Conservation (phyloP, 1,140 invertebrate genomes). For the Anastatus disparis region DNA sequence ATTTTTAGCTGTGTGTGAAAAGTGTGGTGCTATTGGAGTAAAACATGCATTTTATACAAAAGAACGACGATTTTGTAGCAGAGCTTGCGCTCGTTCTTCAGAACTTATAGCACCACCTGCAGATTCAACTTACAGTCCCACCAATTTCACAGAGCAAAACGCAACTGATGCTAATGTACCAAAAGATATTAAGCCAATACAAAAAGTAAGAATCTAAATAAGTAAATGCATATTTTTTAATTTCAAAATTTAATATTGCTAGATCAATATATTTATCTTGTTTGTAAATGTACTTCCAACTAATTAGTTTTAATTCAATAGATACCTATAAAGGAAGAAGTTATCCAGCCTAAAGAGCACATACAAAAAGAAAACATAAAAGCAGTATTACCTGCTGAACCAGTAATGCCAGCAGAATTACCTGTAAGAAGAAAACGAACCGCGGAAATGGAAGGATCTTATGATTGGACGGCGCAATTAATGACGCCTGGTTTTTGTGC, state of each 20-base stretch:
- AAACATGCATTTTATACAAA: constrained; percentile 91
- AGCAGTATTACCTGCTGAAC: constrained; percentile 45
- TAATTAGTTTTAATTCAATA: too few relatives aligned
- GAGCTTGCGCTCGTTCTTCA: constrained; percentile 75
- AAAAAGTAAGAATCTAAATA: constrained; percentile 6
- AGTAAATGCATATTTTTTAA: neutral
- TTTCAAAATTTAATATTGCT: neutral
- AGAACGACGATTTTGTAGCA: constrained; percentile 82
- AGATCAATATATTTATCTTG: neutral
- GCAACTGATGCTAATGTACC: constrained; percentile 31
- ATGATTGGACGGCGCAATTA: constrained; percentile 85
- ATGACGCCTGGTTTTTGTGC: constrained; percentile 81
- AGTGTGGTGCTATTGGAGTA: constrained; percentile 88
- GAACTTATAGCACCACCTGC: constrained; percentile 58
- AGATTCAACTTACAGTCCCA: constrained; percentile 64
- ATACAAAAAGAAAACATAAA: constrained; percentile 52
- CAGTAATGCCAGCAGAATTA: constrained; percentile 63
- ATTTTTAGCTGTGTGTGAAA: constrained; percentile 83
- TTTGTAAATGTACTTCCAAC: neutral
- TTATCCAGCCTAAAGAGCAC: constrained; percentile 36
- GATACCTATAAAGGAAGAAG: constrained; percentile 47
- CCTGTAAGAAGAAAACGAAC: constrained; percentile 67
- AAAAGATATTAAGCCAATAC: constrained; percentile 28
- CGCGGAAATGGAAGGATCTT: constrained; percentile 76
- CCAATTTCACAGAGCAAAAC: constrained; percentile 55